These are phyloP conservation scores for Lagorchestes hirsutus DNA, from an alignment of 2,797 vertebrate genomes.

Conservation along the genomic window DNA sequence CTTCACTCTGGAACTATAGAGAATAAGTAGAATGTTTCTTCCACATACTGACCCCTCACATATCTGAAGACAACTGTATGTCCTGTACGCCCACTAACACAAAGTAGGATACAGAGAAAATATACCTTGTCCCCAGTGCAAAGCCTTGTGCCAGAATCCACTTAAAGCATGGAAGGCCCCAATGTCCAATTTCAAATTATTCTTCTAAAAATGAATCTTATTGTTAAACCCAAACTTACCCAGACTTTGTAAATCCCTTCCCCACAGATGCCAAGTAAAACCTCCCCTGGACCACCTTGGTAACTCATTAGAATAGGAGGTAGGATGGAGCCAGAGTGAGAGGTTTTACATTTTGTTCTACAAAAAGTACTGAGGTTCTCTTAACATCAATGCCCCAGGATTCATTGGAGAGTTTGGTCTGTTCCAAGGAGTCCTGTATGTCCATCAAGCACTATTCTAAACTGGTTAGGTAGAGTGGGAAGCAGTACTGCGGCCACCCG, in stretches of 20 bases:
- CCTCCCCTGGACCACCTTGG: not conserved
- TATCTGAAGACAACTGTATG: not conserved
- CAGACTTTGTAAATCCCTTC: constrained; percentile 45
- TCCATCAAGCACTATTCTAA: fast-evolving
- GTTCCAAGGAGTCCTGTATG: fast-evolving
- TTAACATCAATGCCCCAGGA: not conserved
- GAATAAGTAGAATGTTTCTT: not conserved
- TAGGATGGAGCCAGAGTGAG: not conserved
- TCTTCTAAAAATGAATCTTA: not conserved
- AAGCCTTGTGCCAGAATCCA: not conserved
- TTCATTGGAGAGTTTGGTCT: too few relatives aligned
- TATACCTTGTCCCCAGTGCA: fast-evolving
- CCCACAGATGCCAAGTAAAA: fast-evolving
- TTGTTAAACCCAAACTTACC: not conserved
- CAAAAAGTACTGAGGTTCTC: not conserved
- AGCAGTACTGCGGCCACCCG: not conserved
- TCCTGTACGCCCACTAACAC: not conserved
- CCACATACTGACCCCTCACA: not conserved
- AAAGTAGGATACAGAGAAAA: not conserved
- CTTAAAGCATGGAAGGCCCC: fast-evolving
- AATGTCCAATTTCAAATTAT: fast-evolving
- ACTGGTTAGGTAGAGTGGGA: not conserved
- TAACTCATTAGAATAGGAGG: constrained; percentile 47
- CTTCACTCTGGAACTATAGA: not conserved
- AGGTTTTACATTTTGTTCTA: constrained; percentile 1